Base-by-base conservation (phyloP, 30 jellyfish, hydroid and myxozoan genomes). In the Aurelia aurita complex sp. Pacific region DNA sequence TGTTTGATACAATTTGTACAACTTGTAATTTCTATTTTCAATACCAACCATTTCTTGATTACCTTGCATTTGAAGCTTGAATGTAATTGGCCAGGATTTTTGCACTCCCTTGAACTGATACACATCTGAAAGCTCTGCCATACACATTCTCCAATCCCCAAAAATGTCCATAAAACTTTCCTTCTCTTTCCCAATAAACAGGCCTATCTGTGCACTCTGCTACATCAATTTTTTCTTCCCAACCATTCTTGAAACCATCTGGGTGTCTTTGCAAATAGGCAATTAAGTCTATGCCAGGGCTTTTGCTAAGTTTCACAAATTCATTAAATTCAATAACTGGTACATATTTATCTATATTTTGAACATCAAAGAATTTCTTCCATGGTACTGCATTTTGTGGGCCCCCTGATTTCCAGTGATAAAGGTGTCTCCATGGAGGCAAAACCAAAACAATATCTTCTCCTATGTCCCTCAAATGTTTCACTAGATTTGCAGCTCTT, bases 351-450 rank as follows among this genome's bases (percentile, higher is more conserved):
- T 94, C 89, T 74, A 94, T 68, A 50, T 83, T 83, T 9, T 83
- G 74, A 32, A 89, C 61, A 69, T 89, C 99, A 75, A 94, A 94
- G 52, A 94, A 94, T 18, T 53, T 74, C 52, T 77, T 84, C 99
- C 99, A 94, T 3, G 97, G 97, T 32, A 78, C 40, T n/a, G 92
- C 99, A 66, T 75, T 76, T 54, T 89, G 97, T 13, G 57, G 46
- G 2, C 62, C 43, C 43, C 75, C 77, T 63, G 97, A 84, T 62
- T 68, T 81, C 99, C 99, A 94, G 68, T 94, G 99, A 67, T 89
- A 94, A 13, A 94, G 92, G 33, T 65, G 94, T 67, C 96, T 89
- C 99, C 99, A 94, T 15, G 99, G 99, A 0, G 99, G 97, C 46
- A 94, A 76, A 19, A 94, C 99, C 7, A 94, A 84, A 72, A 94